These are phyloP conservation scores for Nematopogon swammerdamellus DNA, from an alignment of 2,888 invertebrate species.

Conservation along the genomic window DNA sequence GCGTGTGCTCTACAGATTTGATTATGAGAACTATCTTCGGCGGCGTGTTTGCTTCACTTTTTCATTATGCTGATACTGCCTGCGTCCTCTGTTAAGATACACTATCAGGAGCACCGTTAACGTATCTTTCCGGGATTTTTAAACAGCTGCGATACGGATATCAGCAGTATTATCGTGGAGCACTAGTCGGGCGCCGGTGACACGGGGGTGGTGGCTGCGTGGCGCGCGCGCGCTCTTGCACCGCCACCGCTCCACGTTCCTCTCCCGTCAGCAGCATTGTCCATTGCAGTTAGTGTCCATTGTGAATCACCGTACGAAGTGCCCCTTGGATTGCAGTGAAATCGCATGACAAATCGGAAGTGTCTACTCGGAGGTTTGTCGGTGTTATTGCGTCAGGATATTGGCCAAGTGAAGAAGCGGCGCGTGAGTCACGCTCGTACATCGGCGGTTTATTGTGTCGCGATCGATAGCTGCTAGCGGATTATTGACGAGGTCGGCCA, in stretches of 20 bases:
- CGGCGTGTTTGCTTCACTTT: constrained; percentile 9
- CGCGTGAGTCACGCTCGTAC: constrained; percentile 4
- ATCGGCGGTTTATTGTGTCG: constrained; percentile 7
- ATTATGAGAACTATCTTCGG: constrained; percentile 38
- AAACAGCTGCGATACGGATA: constrained; percentile 1
- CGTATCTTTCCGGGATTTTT: constrained; percentile 10
- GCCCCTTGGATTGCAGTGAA: background rate
- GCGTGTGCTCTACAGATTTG: constrained; percentile 31
- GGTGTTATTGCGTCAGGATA: background rate
- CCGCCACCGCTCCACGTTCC: background rate
- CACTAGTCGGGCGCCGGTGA: background rate
- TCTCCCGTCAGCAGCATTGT: background rate
- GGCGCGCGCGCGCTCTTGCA: constrained; percentile 1
- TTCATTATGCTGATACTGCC: constrained; percentile 19
- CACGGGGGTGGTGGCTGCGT: constrained; percentile 2
- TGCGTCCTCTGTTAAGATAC: constrained; percentile 6
- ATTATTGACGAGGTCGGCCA: constrained; percentile 45
- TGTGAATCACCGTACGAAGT: too few relatives aligned
- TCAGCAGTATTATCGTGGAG: background rate
- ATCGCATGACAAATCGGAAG: too few relatives aligned
- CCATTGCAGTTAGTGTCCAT: too few relatives aligned
- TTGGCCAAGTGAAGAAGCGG: constrained; percentile 6
- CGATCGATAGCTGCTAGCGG: constrained; percentile 27
- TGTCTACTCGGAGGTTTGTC: too few relatives aligned
- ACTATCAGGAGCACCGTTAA: constrained; percentile 12